Evolutionary conservation across 2,113 vertebrate genomes (phyloP).

Genomic region (Zosterops japonicus): DNA sequence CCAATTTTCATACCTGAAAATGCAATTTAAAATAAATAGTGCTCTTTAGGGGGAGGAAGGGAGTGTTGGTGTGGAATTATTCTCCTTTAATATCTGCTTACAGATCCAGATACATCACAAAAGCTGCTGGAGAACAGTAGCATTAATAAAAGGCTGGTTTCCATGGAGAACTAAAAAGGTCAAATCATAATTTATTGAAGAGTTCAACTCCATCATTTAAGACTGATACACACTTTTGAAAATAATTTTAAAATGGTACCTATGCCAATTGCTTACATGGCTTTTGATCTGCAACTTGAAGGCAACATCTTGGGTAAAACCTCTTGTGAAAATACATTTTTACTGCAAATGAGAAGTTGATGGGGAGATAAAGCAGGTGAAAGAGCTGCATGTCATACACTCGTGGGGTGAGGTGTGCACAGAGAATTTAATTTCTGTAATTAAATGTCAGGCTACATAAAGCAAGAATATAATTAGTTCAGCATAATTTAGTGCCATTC

Average conservation of each 20-base stretch:
- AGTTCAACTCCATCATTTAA: constrained; percentile 27
- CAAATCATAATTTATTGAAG: constrained; percentile 30
- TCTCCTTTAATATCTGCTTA: neutral
- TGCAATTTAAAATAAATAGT: neutral
- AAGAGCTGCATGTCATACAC: constrained; percentile 60
- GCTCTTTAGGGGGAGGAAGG: neutral
- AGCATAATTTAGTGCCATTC: constrained; percentile 74
- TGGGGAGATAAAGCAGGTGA: constrained; percentile 57
- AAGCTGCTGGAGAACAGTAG: neutral
- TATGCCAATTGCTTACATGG: constrained; percentile 64
- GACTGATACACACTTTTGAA: neutral
- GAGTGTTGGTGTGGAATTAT: neutral
- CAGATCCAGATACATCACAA: neutral
- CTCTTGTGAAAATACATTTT: constrained; percentile 54
- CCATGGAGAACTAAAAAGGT: constrained; percentile 72
- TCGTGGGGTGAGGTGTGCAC: constrained; percentile 3
- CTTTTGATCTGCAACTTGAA: constrained; percentile 46
- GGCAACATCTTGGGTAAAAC: constrained; percentile 54
- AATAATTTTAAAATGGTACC: constrained; percentile 1
- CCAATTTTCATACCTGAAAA: neutral
- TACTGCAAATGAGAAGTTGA: constrained; percentile 45
- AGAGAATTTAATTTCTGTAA: constrained; percentile 57
- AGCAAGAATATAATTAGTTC: constrained; percentile 76
- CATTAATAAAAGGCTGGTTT: constrained; percentile 40
- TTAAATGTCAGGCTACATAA: constrained; percentile 79